phyloP scores from a whole-genome alignment of 2,888 invertebrate species.

The Cheilosia pagana region DNA sequence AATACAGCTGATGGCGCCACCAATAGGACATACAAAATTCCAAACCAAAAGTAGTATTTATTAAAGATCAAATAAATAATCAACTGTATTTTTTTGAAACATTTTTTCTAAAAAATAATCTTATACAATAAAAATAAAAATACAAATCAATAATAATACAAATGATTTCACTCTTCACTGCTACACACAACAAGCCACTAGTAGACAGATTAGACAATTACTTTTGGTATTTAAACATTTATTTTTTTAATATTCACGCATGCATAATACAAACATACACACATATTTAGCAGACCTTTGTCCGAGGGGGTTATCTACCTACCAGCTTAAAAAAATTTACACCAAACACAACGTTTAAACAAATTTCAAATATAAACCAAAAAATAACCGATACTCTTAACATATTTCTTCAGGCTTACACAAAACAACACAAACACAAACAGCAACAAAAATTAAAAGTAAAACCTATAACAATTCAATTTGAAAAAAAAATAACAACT shows the following conservation, averaged over 20 bases:
- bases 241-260: background rate
- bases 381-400: slow-evolving; percentile 32
- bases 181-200: slow-evolving; percentile 9
- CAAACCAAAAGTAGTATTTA: no score
- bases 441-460: slow-evolving; percentile 21
- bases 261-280: slow-evolving; percentile 7
- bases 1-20: no score
- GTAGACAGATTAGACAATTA: background rate
- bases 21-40: no score
- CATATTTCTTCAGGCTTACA: slow-evolving; percentile 21
- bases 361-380: slow-evolving; percentile 29
- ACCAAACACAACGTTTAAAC: slow-evolving; percentile 1
- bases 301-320: slow-evolving; percentile 3
- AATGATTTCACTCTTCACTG: background rate
- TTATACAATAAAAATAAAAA: no score
- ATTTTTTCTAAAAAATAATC: no score
- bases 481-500: slow-evolving; percentile 37
- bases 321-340: background rate
- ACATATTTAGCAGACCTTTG: background rate
- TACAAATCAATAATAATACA: no score
- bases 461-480: background rate
- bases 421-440: slow-evolving; percentile 9
- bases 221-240: no score
- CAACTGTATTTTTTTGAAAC: no score
- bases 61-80: no score